These are phyloP conservation scores for Syncerus caffer DNA, from an alignment of 2,797 vertebrate genomes.

Conservation along the genomic window DNA sequence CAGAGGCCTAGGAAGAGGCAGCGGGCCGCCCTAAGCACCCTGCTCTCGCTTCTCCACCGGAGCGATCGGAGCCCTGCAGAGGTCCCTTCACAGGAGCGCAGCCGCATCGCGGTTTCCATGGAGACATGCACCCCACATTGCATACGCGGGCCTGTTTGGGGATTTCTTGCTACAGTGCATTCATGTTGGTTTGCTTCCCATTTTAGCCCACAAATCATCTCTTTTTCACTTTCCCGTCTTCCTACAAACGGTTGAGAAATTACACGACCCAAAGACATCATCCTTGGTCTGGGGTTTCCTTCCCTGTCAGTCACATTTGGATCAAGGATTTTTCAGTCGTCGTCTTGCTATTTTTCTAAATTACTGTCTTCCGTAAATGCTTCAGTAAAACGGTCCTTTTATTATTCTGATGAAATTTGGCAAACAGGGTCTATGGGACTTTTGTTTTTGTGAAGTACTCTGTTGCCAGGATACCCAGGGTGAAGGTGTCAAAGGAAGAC, in stretches of 20 bases:
- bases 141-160: not conserved
- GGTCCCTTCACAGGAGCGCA: not conserved
- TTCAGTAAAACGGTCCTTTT: constrained; percentile 72
- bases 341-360: constrained; percentile 65
- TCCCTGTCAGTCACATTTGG: constrained; percentile 48
- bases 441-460: constrained; percentile 75
- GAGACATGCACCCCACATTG: rapidly evolving
- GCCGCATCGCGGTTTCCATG: not conserved
- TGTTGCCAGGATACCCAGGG: constrained; percentile 80
- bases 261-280: not conserved
- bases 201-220: not conserved
- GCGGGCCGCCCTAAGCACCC: not conserved
- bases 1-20: not conserved
- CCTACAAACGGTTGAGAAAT: constrained; percentile 13
- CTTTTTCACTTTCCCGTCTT: not conserved
- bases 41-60: not conserved
- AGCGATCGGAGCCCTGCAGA: not conserved
- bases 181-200: not conserved
- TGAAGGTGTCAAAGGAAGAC: constrained; percentile 79
- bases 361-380: constrained; percentile 65
- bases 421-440: constrained; percentile 72
- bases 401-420: constrained; percentile 77
- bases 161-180: not conserved
- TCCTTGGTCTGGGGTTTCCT: not conserved
- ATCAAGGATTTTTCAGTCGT: constrained; percentile 53